Base-by-base conservation (phyloP, 2,888 invertebrate species). In the Lasioglossum vierecki region DNA sequence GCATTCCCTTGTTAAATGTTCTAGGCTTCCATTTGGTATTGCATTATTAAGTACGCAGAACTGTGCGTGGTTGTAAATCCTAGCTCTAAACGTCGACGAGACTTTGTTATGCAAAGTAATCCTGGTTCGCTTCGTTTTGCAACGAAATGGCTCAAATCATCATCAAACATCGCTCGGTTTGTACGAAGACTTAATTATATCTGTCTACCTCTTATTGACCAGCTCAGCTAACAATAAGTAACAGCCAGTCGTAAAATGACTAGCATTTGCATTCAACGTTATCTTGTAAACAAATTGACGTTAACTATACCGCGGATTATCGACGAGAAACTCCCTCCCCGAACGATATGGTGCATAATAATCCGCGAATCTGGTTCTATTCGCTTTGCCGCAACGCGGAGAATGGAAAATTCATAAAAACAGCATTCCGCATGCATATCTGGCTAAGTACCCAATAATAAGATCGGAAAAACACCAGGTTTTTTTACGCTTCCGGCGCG, bases 241-340 rank as follows among this genome's bases (percentile, higher is more conserved):
- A n/a, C 68, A 70, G 22, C 22, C 39, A n/a, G 9, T 41, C 41
- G 68, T 70, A 70, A 70, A 70, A 70, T 70, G 35, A 70, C 68
- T n/a, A 22, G 41, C 68, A 70, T 22, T 70, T 13, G 68, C 5
- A n/a, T 39, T 4, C 68, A 39, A 0, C 22, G 68, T n/a, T 41
- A 13, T n/a, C 41, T n/a, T 9, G 39, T 11, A 9, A 39, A 39
- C 68, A 22, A 39, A 39, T 70, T 41, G n/a, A 39, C 22, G 41
- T 39, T 70, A 22, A 70, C 11, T 22, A 41, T 70, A 39, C 41
- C 39, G 22, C 22, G 0, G n/a, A 70, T 70, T n/a, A 70, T 39
- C n/a, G 9, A 4, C 68, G 11, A 5, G 35, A n/a, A n/a, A 18
- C n/a, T 70, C 8, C 68, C 68, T n/a, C 39, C 39, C 68, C 68